phyloP scores from a whole-genome alignment of 1,140 invertebrate genomes.

The Lepidurus arcticus region DNA sequence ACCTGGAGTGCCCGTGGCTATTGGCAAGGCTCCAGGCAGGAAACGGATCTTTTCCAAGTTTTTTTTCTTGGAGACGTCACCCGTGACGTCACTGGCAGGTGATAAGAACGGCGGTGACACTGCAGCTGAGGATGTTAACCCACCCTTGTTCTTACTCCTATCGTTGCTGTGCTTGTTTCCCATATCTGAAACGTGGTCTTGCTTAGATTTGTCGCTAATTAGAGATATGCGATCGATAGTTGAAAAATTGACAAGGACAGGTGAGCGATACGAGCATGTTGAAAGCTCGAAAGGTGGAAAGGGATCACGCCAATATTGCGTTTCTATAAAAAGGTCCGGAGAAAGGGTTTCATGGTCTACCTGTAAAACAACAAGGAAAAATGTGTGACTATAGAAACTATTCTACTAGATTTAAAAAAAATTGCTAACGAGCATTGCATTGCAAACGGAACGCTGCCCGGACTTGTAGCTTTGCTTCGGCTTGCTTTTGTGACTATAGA shows the following conservation, averaged over 20 bases:
- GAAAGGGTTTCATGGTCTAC: background rate
- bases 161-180: conserved; percentile 12
- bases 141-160: background rate
- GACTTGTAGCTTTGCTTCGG: too few species aligned
- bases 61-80: background rate
- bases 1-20: too few species aligned
- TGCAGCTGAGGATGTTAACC: background rate
- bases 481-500: too few species aligned
- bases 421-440: background rate
- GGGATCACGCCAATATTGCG: conserved; percentile 9
- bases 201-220: background rate
- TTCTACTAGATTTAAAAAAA: background rate
- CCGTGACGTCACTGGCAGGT: background rate
- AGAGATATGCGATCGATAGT: background rate
- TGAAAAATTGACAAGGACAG: background rate
- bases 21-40: too few species aligned
- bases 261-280: background rate
- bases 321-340: background rate
- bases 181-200: background rate
- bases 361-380: background rate
- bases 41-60: background rate
- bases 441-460: too few species aligned
- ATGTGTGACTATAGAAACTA: background rate
- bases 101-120: background rate
- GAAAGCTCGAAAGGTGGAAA: background rate